Base-by-base conservation (phyloP, 2,797 vertebrate species). In the Uromys caudimaculatus region DNA sequence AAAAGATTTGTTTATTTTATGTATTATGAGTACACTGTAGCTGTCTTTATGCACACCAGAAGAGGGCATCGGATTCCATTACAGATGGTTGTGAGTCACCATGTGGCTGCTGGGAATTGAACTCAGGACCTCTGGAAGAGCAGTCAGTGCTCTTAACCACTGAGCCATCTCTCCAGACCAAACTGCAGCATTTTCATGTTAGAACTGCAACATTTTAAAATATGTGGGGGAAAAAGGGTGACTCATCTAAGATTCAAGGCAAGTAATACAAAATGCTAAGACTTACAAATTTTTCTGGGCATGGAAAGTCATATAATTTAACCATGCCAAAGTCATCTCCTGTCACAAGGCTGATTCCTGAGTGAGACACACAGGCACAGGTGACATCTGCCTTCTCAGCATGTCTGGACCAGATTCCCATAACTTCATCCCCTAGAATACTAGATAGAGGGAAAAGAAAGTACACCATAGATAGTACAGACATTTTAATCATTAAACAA, bases 291-390 rank as follows among this genome's bases (percentile, higher is more conserved):
- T 99, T 99, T 98, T 99, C 99, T 90, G 99, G 99, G 98, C 99
- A 99, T 12, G 99, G 99, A 92, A 99, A 99, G 98, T 99, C 99
- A 96, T 99, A 99, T 95, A 99, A 99, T 98, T 99, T 99, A 94
- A 99, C 99, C 99, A 99, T 99, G 98, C 99, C 99, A 97, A 99
- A 99, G 98, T 99, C 99, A 97, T 99, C 99, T 64, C 99, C 99
- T 58, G 99, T 99, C 84, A 99, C 99, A 47, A 99, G 98, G 97
- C 99, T 99, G 98, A 99, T 99, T 98, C 99, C 99, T 32, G 99
- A 99, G 98, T 99, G 99, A 96, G 99, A 99, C 90, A 99, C 99
- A 91, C 99, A 99, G 98, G 99, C 99, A 98, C 99, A 99, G 96
- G 99, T 99, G 96, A 99, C 99, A 58, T 99, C 99, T 0, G 99